Evolutionary conservation across 1,140 invertebrate species (phyloP).

Genomic region (Pemphigus obesinymphae): DNA sequence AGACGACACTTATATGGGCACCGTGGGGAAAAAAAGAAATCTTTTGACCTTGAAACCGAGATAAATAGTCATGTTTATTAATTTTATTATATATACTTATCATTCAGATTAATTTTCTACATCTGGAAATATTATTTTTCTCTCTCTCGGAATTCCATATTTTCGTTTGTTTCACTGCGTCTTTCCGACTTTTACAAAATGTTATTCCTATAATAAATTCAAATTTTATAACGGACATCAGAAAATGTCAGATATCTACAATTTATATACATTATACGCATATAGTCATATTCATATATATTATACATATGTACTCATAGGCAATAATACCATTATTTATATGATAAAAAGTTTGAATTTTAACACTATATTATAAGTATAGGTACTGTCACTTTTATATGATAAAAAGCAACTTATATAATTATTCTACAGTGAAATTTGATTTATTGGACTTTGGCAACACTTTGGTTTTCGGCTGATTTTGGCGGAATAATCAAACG

Average conservation of each 20-base stretch:
- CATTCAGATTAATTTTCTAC: background rate
- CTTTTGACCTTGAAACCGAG: background rate
- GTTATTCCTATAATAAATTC: background rate
- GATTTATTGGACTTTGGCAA: background rate
- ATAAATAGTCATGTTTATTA: background rate
- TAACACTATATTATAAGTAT: too few species aligned
- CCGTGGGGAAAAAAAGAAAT: background rate
- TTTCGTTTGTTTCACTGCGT: too few species aligned
- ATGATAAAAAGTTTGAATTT: too few species aligned
- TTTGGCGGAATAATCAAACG: background rate
- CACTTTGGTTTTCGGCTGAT: background rate
- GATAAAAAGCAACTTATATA: too few species aligned
- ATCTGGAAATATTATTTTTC: background rate
- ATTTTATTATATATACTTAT: background rate
- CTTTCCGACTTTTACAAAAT: background rate
- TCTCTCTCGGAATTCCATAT: too few species aligned
- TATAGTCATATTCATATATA: too few species aligned
- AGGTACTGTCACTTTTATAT: too few species aligned
- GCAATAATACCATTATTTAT: too few species aligned
- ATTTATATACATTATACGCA: too few species aligned
- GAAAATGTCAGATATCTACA: too few species aligned
- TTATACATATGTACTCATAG: too few species aligned
- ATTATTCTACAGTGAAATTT: background rate
- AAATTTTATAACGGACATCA: background rate
- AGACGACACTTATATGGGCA: conserved; percentile 12